Evolutionary conservation across 2,888 invertebrate species (phyloP).

Genomic region (Tetanocera ferruginea): DNA sequence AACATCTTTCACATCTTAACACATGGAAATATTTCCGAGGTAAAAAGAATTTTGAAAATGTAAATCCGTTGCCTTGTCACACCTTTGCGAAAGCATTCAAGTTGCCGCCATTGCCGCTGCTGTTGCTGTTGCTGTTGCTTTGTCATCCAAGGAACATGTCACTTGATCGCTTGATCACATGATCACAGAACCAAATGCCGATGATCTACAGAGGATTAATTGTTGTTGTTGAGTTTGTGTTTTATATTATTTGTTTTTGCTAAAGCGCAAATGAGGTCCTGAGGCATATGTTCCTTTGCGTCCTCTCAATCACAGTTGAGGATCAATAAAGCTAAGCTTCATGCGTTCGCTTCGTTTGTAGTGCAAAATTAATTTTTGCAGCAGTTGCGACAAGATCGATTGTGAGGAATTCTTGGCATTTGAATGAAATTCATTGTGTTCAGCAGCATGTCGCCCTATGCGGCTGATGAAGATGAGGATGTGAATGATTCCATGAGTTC

Average conservation of each 20-base stretch:
- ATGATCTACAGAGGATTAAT: conserved; percentile 16
- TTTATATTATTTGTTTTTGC: neutral
- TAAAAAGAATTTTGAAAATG: conserved; percentile 23
- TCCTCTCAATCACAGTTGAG: neutral
- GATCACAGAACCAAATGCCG: conserved; percentile 24
- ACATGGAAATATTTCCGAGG: neutral
- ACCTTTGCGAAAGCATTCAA: conserved; percentile 22
- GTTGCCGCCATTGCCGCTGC: neutral
- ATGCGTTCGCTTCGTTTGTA: neutral
- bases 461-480: neutral
- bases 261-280: no score
- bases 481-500: neutral
- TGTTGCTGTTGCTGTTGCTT: neutral
- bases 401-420: conserved; percentile 27
- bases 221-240: neutral
- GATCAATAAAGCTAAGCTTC: neutral
- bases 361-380: conserved; percentile 12
- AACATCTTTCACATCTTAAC: neutral
- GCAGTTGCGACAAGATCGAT: neutral
- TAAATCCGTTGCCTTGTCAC: conserved; percentile 34
- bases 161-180: conserved; percentile 31
- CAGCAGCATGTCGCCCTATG: neutral
- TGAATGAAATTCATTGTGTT: conserved; percentile 26
- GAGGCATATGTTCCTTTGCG: neutral
- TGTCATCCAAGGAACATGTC: conserved; percentile 5